A percentile compares a stretch with the other conserved stretches of the same genome.
Evolutionary conservation across 2,888 invertebrate species (phyloP).

Genomic region (Mamestra brassicae): DNA sequence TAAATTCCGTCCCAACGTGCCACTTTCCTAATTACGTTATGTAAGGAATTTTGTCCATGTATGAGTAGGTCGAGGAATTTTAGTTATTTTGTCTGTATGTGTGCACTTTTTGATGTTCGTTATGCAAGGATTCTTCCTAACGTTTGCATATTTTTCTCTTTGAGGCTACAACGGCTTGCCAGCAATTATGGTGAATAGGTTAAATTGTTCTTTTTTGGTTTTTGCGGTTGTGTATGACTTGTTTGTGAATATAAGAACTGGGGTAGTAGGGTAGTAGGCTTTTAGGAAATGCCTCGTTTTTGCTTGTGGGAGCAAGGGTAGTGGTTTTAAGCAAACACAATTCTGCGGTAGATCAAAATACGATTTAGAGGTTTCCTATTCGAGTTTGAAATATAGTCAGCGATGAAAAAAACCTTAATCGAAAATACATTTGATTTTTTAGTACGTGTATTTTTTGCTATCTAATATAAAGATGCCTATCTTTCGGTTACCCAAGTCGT

Average conservation of each 20-base stretch:
- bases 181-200: conserved; percentile 10
- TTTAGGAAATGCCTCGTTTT: neutral
- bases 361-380: neutral
- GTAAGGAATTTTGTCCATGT: conserved; percentile 60
- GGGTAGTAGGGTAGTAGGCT: neutral
- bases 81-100: conserved; percentile 61
- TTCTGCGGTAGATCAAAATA: neutral
- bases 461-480: too few species aligned
- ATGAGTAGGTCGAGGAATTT: conserved; percentile 59
- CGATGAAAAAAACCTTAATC: neutral
- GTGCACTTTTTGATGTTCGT: conserved; percentile 59
- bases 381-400: neutral
- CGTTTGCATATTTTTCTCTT: conserved; percentile 64
- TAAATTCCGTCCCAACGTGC: conserved; percentile 21
- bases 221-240: neutral
- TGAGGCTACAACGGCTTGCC: conserved; percentile 29
- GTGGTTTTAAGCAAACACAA: neutral
- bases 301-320: neutral
- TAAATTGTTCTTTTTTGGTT: neutral
- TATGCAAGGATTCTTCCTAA: conserved; percentile 59
- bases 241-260: neutral
- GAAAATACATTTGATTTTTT: neutral
- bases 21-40: conserved; percentile 53
- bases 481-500: neutral
- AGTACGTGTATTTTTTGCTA: neutral